Base-by-base conservation (phyloP, 2,888 invertebrate species). In the Rhamphomyia laevipes region DNA sequence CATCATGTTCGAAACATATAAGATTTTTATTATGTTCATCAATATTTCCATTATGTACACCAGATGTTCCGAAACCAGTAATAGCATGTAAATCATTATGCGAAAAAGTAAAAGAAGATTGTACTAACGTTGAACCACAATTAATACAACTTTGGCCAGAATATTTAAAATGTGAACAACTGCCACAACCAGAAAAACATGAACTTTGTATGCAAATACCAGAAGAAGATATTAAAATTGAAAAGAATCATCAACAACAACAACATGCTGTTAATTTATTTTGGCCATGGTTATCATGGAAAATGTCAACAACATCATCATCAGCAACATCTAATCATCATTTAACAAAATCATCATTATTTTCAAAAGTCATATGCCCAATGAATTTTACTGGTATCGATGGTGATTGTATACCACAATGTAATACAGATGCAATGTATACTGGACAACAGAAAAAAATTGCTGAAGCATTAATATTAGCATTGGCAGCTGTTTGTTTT, bases 21-120 rank as follows among this genome's bases (percentile, higher is more conserved):
- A 79, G 86, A 57, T 86, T 93, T 69, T 84, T 93, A 63, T 78
- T 94, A 53, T 94, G 93, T 73, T 87, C 91, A 15, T 84, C 92
- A 47, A 88, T 88, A 69, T 86, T 88, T 11, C 93, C 93, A 35
- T 84, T 94, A 67, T 94, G 93, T 71, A 88, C 90, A 30, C 86
- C 86, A 62, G 84, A 89, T 67, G 85, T 88, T 55, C 81, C 84
- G 23, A 84, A 84, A 59, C 84, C 88, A 38, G 87, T 93, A 53
- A 86, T 86, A 51, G 85, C 89, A 11, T 93, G 93, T 71, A 77
- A 86, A 53, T 83, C 85, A 21, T 82, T 93, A 56, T 93, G 93
- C 70, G 82, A 87, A 62, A 80, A 82, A 59, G 86, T 86, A 7
- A 76, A 76, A 55, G 73, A 70, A 4, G 86, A 86, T 62, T 90